Evolutionary conservation across 1,140 invertebrate genomes (phyloP), one percentile per base, ranked within the genome.

Genomic region (Solen grandis): DNA sequence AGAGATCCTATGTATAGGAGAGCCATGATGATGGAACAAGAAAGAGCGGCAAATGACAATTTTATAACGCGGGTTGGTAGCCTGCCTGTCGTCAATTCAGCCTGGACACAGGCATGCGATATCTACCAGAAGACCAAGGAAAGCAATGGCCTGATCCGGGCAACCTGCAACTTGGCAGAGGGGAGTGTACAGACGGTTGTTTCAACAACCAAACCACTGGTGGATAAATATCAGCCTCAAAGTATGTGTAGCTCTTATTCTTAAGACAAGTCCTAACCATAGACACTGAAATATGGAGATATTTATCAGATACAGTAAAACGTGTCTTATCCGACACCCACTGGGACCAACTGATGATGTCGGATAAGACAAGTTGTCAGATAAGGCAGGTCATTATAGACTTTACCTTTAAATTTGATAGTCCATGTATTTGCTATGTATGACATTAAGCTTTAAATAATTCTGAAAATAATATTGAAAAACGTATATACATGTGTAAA

Each of bases 71-170:
- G 83, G 25, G 69, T 86, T 5, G 80, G 69, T 0, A 83, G 35
- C 35, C 72, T 84, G 0, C 85, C 85, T 1, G 69, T 86, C 13
- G 85, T 86, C 5, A 68, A 54, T 27, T 82, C 79, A 19, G 85
- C 83, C 19, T 82, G 79, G 70, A 66, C 41, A 1, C 69, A 72
- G 33, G 85, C 74, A 3, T 82, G 68, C 35, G 74, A 63, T 31
- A 41, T 77, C 3, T 86, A 86, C 65, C 22, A 54, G 29, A 80
- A 81, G n/a, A 85, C 85, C 2, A 86, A 86, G 70, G 83, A 84
- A 1, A 31, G 29, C 14, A 70, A 84, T 73, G 35, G 59, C 0
- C 31, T 86, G 31, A 29, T 85, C 14, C 52, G 54, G 22, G 72
- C 33, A 22, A 83, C 83, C 19, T 81, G 82, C 38, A 72, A 85